A percentile compares a stretch with the other conserved stretches of the same genome.
These are phyloP conservation scores for Mystacornis crossleyi DNA, from an alignment of 2,113 vertebrate species.

Conservation along the genomic window DNA sequence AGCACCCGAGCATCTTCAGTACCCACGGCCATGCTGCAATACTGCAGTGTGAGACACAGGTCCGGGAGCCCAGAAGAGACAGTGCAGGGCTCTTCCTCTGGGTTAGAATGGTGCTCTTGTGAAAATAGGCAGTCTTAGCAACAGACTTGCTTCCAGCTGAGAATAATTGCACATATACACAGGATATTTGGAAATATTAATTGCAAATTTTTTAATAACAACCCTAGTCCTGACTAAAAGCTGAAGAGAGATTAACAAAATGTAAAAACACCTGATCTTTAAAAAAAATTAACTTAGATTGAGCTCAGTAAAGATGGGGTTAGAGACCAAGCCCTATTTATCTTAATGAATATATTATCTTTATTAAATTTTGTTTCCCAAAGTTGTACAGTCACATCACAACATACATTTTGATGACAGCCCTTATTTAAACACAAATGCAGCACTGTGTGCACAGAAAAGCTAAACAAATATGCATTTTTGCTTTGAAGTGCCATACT, in stretches of 20 bases:
- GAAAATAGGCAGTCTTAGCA: background rate
- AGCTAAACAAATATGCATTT: background rate
- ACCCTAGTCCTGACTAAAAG: background rate
- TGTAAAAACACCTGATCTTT: background rate
- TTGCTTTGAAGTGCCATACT: background rate
- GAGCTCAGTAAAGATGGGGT: background rate
- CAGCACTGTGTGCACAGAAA: background rate
- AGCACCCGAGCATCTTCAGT: background rate
- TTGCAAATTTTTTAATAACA: background rate
- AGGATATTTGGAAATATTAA: background rate
- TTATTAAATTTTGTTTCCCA: background rate
- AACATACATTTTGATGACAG: background rate
- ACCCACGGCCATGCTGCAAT: background rate
- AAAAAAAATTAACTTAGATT: background rate
- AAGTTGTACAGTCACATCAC: background rate
- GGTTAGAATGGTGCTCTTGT: background rate
- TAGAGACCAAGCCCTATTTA: background rate
- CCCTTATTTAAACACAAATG: background rate
- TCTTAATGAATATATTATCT: background rate
- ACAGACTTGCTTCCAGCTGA: background rate
- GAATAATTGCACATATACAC: background rate
- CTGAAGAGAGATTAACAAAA: background rate
- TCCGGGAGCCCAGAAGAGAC: background rate
- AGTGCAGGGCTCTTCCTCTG: background rate
- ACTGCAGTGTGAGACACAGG: background rate